Base-by-base conservation (phyloP, 2,113 vertebrate species). In the Hiodon alosoides region DNA sequence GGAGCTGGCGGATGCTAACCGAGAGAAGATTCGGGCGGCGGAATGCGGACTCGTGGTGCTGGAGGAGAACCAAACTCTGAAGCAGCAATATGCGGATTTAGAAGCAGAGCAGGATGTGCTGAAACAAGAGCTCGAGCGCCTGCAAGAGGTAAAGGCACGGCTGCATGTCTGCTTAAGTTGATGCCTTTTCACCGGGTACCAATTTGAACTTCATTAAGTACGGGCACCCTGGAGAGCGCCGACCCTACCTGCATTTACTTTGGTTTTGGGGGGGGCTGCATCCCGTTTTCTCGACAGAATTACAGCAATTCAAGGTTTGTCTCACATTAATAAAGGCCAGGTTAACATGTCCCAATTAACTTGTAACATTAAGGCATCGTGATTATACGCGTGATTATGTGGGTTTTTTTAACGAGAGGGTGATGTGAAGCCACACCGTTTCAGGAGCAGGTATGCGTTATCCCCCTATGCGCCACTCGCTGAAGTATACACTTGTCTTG, bases 11-110 rank as follows among this genome's bases (percentile, higher is more conserved):
- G 96, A 98, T 80, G 96, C 95, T 7, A 98, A 94, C 87, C 94
- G 94, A 60, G 96, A 98, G 89, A 98, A 98, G 89, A 90, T 96
- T 82, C 94, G 96, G 72, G 96, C 96, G 74, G 96, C 96, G n/a
- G 96, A 98, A 84, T 98, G 96, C 50, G 96, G 96, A 72, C 90
- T 98, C 85, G 96, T 91, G 87, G 95, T 98, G 8, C 89, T 98
- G 90, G 96, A 98, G 79, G 96, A 98, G 87, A 98, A 98, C 90
- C 95, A 98, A 86, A 91, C 92, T 65, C 87, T 98, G 76, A 98
- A 98, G 81, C 95, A 97, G 90, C 95, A 95, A 79, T 97, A 94
- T 76, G 90, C 94, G 50, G 95, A 98, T 10, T 91, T 98, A 85
- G 96, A 98, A 88, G 90, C 93, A 58, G 94, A 95, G 74, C 94